Conservation (phyloP, 2,888 invertebrate species). For the Polydesmus complanatus region DNA sequence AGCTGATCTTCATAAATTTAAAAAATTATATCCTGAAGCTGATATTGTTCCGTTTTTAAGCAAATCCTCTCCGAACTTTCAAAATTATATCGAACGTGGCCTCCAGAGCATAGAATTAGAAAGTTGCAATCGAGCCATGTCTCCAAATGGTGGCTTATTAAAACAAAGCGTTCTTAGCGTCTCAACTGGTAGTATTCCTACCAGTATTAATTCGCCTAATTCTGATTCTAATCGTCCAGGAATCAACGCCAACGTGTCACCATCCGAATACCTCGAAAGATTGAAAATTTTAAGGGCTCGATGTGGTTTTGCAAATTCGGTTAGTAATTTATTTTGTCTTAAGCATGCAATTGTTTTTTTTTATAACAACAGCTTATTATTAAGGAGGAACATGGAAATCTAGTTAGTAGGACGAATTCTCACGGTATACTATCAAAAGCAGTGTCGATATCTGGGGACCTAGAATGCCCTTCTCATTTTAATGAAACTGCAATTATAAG, state of each 20-base stretch:
- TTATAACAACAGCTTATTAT: background rate
- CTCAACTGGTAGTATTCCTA: conserved; percentile 11
- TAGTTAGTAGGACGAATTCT: background rate
- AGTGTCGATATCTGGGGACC: conserved; percentile 5
- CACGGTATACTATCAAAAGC: conserved; percentile 5
- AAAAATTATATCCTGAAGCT: conserved; percentile 64
- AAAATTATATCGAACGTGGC: conserved; percentile 68
- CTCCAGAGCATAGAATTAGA: conserved; percentile 47
- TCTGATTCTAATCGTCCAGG: background rate
- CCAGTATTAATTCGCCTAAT: background rate
- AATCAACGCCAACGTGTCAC: background rate
- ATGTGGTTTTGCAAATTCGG: conserved; percentile 27
- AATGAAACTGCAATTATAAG: background rate
- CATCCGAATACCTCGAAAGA: conserved; percentile 27
- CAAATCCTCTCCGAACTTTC: conserved; percentile 70
- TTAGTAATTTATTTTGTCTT: background rate
- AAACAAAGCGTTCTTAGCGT: conserved; percentile 10
- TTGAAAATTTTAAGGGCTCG: conserved; percentile 29
- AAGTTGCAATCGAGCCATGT: conserved; percentile 18
- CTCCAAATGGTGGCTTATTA: background rate
- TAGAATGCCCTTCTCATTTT: conserved; percentile 2
- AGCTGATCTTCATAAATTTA: conserved; percentile 61
- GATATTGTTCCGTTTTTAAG: conserved; percentile 71
- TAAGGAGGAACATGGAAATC: background rate
- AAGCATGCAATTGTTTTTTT: background rate